Percentiles rank a stretch among this genome's conserved stretches.
Conservation (phyloP, 2,113 vertebrate species). For the Oriolus oriolus region DNA sequence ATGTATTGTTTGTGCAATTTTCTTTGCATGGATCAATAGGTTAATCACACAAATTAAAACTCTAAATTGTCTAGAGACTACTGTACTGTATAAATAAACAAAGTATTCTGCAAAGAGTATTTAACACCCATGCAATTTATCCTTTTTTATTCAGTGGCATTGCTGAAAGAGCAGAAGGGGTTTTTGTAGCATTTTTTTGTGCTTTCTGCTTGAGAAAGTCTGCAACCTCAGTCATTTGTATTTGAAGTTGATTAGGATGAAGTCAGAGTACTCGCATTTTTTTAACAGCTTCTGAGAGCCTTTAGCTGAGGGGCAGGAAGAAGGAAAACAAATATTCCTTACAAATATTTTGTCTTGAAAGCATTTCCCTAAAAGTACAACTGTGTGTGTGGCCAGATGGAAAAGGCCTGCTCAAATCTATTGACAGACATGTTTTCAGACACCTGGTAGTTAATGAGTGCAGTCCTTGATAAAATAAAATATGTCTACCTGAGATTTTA, state of each 20-base stretch:
- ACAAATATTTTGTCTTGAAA: slow-evolving; percentile 15
- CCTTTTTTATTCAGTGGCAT: background rate
- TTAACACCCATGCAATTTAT: background rate
- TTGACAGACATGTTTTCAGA: background rate
- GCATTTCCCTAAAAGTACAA: background rate
- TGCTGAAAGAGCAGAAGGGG: background rate
- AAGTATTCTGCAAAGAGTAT: background rate
- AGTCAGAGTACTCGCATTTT: background rate
- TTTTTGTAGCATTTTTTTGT: slow-evolving; percentile 13
- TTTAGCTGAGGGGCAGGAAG: background rate
- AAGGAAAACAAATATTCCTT: slow-evolving; percentile 17
- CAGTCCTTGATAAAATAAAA: background rate
- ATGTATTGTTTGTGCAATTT: background rate
- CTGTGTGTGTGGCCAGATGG: background rate
- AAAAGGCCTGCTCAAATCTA: background rate
- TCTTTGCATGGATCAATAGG: background rate
- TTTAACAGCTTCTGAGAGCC: background rate
- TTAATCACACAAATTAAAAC: slow-evolving; percentile 39
- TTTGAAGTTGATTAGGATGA: slow-evolving; percentile 23
- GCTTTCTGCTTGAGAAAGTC: slow-evolving; percentile 39
- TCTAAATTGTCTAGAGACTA: background rate
- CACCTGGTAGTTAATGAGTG: background rate
- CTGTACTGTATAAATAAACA: slow-evolving; percentile 39
- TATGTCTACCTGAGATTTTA: background rate
- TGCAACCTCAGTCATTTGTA: background rate